Base-by-base conservation (phyloP, 2,113 vertebrate genomes). In the Galbula dea region DNA sequence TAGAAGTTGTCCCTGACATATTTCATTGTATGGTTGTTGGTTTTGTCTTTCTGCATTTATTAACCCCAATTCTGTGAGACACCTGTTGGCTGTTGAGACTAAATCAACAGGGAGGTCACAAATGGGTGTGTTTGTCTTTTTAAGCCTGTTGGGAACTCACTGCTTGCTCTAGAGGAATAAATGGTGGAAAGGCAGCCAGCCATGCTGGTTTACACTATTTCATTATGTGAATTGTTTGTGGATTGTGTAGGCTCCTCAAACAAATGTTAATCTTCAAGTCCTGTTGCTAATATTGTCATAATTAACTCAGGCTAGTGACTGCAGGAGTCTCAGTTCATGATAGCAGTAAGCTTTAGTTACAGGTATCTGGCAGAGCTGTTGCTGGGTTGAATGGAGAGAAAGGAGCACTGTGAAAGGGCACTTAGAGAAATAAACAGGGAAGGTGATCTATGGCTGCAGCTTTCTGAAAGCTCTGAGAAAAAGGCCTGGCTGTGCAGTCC, bases 201-300 rank as follows among this genome's bases (percentile, higher is more conserved):
- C 37, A 45, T 41, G 41, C 66, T 88, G 63, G 45, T 78, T 58
- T 30, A 39, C 32, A 22, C 29, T 14, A 19, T 49, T 92, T 91
- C 43, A 26, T 77, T 85, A 52, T 14, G 78, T 37, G 32, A 90
- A 90, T 71, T 89, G 46, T 36, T 39, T 76, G 29, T 48, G 86
- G 79, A 76, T 39, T 7, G 18, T 58, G 49, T 37, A 63, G 65
- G 43, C 32, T 80, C 18, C 62, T 66, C 14, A 4, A 95, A 91
- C 66, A 89, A 81, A 96, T 96, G 61, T 39, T 83, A 51, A 88
- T 89, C 45, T 95, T 49, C 22, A 84, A 86, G 63, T 45, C 49
- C 49, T 32, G 41, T 79, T 68, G 48, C 55, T 79, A 30, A 43
- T 48, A 29, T 52, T 68, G 18, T 36, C 61, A 62, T 75, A 61